A percentile compares a stretch with the other conserved stretches of the same genome.
phyloP scores from a whole-genome alignment of 1,140 invertebrate genomes.

The Hestina assimilis region DNA sequence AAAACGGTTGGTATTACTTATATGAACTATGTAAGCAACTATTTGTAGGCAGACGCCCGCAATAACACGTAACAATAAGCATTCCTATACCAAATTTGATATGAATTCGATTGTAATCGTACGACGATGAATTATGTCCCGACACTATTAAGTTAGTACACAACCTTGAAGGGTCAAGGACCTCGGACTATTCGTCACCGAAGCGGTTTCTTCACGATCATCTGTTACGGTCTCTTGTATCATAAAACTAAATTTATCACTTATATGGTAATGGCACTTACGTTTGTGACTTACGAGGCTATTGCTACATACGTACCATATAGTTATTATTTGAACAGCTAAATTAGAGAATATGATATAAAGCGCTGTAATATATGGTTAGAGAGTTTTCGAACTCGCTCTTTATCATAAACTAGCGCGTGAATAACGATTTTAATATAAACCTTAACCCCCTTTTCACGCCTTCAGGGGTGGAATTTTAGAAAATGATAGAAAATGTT shows the following conservation, averaged over 20 bases:
- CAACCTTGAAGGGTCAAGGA: conserved; percentile 60
- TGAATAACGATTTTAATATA: too few species aligned
- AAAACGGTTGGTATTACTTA: conserved; percentile 5
- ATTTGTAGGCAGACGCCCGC: conserved; percentile 26
- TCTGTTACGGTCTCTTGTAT: conserved; percentile 9
- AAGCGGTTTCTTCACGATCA: conserved; percentile 24
- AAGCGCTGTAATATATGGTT: too few species aligned
- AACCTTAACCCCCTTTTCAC: too few species aligned
- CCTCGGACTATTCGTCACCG: conserved; percentile 32
- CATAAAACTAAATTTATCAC: conserved; percentile 6
- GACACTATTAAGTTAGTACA: conserved; percentile 22
- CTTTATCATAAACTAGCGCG: too few species aligned
- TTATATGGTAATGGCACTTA: conserved; percentile 5
- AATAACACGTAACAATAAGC: conserved; percentile 38
- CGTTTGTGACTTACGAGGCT: conserved; percentile 3
- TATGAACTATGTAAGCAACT: conserved; percentile 24
- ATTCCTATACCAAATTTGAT: conserved; percentile 52
- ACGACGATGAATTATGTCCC: conserved; percentile 3
- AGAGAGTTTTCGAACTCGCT: too few species aligned
- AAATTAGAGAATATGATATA: too few species aligned
- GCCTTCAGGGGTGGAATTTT: too few species aligned
- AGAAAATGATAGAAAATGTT: too few species aligned
- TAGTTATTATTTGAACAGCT: too few species aligned
- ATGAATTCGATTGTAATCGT: conserved; percentile 48
- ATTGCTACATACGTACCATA: background rate